Evolutionary conservation across 2,888 invertebrate species (phyloP), one percentile per base, ranked within the genome.

Genomic region (Nemurella pictetii): DNA sequence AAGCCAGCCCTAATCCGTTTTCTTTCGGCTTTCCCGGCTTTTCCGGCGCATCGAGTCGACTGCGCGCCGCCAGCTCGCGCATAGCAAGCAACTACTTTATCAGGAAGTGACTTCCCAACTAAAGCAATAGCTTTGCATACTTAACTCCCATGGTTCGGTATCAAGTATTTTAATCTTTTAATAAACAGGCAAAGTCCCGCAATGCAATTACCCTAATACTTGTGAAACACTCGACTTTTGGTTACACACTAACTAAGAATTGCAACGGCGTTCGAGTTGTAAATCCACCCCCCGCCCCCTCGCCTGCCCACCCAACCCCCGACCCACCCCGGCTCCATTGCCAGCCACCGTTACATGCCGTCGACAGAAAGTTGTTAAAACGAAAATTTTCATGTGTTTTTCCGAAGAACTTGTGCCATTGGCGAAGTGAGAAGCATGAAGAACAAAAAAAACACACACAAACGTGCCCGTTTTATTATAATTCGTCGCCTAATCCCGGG

Each of bases 91-190:
- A 3, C 55, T 12, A 55, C 55, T 55, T 55, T 55, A 55, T 55
- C 55, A 55, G 55, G 55, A 55, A 75, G 75, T 28, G 75, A 75
- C 27, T 75, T 78, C n/a, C 78, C 78, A 78, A 78, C 78, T 78
- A 55, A 55, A 55, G 55, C 55, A 55, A 55, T 55, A 55, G 55
- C 55, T 55, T 55, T 55, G 80, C 80, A 32, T 80, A 80, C 80
- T 80, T 32, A 80, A 80, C 35, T 80, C 32, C 35, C 32, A 9
- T 32, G n/a, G n/a, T 80, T 75, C 30, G 28, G 85, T 85, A 85
- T 85, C 85, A 85, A 84, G 84, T 85, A 83, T 84, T 80, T 84
- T 85, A 85, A 85, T 85, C 85, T 85, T 85, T 85, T 85, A 85
- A 85, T 85, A 84, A 83, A 84, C 85, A 81, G 78, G 32, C 20